Base-by-base conservation (phyloP, 2,797 vertebrate species). In the Sus cebifrons region DNA sequence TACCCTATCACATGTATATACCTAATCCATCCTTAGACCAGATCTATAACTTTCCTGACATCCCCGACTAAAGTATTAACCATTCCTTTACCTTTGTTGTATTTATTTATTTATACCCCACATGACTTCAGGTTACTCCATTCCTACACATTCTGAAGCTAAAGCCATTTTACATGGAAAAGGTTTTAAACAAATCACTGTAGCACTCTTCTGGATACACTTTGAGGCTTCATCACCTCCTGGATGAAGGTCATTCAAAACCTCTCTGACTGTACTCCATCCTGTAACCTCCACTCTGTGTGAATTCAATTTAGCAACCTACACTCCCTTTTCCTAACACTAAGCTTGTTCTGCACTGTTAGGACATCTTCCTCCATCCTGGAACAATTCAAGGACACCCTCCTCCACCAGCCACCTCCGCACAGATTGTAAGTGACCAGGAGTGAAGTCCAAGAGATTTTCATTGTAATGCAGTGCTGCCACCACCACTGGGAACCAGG, bases 31-130 rank as follows among this genome's bases (percentile, higher is more conserved):
- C 65, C 81, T 87, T 68, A 68, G 27, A 54, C 14, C 14, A 71
- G 44, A 21, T 25, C 84, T 82, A 1, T 64, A 56, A 56, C 5
- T 89, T 78, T 36, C 62, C 25, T 93, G 79, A n/a, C 12, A 52
- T 77, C 29, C 25, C 74, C 68, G 32, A 73, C 18, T 23, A 89
- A 89, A 78, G 5, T 17, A 65, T 81, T 81, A 74, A 18, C n/a
- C 54, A 75, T 11, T 82, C 16, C 25, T 71, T 95, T 91, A 54
- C 71, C 95, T 89, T 70, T 75, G 44, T 95, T 73, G 6, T 78
- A 15, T 52, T 27, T 78, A 70, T n/a, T 92, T 71, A 36, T 70
- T 73, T 83, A 85, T n/a, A 40, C 13, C 32, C 54, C 54, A 29
- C 6, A 16, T 71, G 36, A 94, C 71, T 86, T 54, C n/a, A 84